These are phyloP conservation scores for Nebria ingens DNA, from an alignment of 1,140 invertebrate genomes.

Conservation along the genomic window DNA sequence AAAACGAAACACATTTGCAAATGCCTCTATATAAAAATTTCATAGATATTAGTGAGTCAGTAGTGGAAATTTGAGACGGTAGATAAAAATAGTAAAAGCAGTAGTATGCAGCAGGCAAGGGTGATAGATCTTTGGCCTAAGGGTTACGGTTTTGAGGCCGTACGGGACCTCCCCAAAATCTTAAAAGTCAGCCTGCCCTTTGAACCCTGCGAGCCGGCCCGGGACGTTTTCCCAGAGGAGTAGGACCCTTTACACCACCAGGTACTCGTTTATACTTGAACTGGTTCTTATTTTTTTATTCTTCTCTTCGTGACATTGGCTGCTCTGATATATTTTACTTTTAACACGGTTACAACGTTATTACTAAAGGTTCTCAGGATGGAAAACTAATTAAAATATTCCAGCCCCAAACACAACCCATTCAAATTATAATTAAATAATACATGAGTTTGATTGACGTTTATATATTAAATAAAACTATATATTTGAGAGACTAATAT, in stretches of 20 bases:
- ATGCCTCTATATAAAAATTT: neutral
- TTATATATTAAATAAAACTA: too few species aligned
- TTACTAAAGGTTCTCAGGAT: too few species aligned
- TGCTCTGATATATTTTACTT: too few species aligned
- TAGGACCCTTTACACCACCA: neutral
- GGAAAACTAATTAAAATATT: too few species aligned
- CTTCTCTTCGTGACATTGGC: too few species aligned
- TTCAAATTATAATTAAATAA: too few species aligned
- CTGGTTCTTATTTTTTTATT: too few species aligned
- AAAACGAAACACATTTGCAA: neutral
- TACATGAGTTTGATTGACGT: too few species aligned
- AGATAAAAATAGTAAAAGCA: neutral
- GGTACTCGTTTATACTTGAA: neutral
- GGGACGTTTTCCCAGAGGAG: conserved; percentile 7
- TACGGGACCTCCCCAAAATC: neutral
- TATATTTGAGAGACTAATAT: too few species aligned
- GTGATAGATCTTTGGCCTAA: neutral
- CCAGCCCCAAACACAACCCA: too few species aligned
- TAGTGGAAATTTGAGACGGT: neutral
- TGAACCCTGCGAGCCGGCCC: neutral
- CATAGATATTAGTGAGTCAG: neutral
- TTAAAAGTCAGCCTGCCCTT: conserved; percentile 1
- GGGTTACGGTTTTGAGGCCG: conserved; percentile 5
- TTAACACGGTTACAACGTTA: too few species aligned
- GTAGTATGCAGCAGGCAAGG: neutral